Conservation (phyloP, 1,140 invertebrate species). For the Zaprionus lachaisei region DNA sequence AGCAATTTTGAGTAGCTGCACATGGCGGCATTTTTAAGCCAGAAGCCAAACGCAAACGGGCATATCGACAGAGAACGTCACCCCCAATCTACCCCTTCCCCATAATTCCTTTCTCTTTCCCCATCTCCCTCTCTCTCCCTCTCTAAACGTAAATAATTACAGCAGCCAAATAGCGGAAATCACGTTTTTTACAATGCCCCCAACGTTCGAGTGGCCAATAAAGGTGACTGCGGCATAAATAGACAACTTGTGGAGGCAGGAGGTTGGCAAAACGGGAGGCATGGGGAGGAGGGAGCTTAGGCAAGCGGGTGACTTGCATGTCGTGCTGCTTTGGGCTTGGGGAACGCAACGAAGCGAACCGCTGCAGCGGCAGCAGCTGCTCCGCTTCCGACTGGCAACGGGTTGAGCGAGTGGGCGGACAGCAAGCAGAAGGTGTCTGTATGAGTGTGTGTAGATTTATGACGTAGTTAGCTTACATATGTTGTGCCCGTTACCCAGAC, state of each 20-base stretch:
- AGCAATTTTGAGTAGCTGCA: constrained; percentile 28
- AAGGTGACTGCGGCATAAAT: constrained; percentile 36
- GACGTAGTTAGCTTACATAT: constrained; percentile 70
- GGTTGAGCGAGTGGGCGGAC: constrained; percentile 25
- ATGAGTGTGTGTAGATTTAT: constrained; percentile 57
- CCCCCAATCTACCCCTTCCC: not conserved
- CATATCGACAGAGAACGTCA: constrained; percentile 3
- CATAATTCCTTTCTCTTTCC: not conserved
- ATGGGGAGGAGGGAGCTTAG: not conserved
- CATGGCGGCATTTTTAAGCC: constrained; percentile 36
- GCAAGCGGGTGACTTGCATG: not conserved
- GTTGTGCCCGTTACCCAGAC: constrained; percentile 42
- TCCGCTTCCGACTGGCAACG: constrained; percentile 54
- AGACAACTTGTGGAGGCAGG: not conserved
- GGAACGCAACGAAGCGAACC: constrained; percentile 32
- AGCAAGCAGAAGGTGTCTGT: not conserved
- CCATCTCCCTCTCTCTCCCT: not conserved
- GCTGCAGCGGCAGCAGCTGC: constrained; percentile 27
- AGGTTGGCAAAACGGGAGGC: not conserved
- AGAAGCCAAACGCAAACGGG: constrained; percentile 34
- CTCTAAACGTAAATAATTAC: constrained; percentile 55
- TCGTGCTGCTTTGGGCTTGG: not conserved
- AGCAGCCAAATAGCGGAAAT: constrained; percentile 70
- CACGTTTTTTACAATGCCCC: constrained; percentile 69
- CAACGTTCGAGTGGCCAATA: constrained; percentile 61